Percentiles rank a stretch among this genome's conserved stretches.
These are phyloP conservation scores for Lethenteron camtschaticum DNA, from an alignment of 2,113 vertebrate species.

Conservation along the genomic window DNA sequence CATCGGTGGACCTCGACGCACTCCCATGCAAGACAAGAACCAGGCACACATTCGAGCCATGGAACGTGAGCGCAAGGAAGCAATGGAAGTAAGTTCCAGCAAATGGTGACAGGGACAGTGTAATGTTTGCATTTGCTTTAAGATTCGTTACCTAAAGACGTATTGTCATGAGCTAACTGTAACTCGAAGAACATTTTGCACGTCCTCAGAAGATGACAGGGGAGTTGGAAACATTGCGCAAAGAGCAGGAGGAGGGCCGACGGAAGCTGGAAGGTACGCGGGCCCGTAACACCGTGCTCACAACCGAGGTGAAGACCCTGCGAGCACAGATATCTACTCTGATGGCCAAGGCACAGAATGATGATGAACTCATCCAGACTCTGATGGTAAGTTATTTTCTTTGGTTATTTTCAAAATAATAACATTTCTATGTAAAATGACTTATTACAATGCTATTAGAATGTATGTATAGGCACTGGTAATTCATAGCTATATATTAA, in stretches of 20 bases:
- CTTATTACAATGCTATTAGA: too few relatives aligned
- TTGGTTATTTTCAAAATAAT: too few relatives aligned
- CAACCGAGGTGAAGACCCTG: slow-evolving; percentile 39
- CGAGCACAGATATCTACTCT: slow-evolving; percentile 42
- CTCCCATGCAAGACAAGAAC: slow-evolving; percentile 36
- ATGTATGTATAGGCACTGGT: too few relatives aligned
- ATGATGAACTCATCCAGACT: slow-evolving; percentile 51
- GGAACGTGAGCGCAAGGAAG: slow-evolving; percentile 50
- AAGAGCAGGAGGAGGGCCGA: slow-evolving; percentile 34
- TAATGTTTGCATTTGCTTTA: too few relatives aligned
- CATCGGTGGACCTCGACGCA: slow-evolving; percentile 19
- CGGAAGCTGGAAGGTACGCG: slow-evolving; percentile 37
- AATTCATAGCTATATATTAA: too few relatives aligned
- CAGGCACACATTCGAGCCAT: slow-evolving; percentile 38
- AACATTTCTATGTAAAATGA: too few relatives aligned
- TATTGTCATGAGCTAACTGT: too few relatives aligned
- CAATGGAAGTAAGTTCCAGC: slow-evolving; percentile 32
- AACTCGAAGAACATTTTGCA: background rate
- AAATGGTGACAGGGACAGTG: too few relatives aligned
- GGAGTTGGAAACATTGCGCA: slow-evolving; percentile 34
- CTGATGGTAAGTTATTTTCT: slow-evolving; percentile 35
- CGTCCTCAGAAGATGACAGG: slow-evolving; percentile 27
- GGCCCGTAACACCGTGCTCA: slow-evolving; percentile 44
- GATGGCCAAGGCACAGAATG: slow-evolving; percentile 51
- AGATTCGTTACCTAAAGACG: too few relatives aligned